These are phyloP conservation scores for Tupaia tana DNA, from an alignment of 2,113 vertebrate species.

Conservation along the genomic window DNA sequence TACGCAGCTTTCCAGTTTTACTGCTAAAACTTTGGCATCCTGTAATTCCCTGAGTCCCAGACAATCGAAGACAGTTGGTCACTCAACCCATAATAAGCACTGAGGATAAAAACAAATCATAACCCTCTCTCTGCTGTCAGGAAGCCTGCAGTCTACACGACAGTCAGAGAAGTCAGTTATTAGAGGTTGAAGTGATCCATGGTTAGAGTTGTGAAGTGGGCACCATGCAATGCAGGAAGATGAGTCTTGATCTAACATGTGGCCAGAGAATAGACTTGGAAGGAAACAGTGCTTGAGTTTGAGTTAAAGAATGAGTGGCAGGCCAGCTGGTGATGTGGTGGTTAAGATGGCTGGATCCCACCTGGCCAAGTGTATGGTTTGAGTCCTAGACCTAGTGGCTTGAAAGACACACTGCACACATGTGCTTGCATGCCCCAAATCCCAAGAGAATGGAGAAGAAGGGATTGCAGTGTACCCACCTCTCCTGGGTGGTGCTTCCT, in stretches of 20 bases:
- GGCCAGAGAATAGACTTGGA: not conserved
- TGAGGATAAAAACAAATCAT: not conserved
- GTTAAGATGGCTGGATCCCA: too few relatives aligned
- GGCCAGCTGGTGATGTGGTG: too few relatives aligned
- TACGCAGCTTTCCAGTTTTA: not conserved
- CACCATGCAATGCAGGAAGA: too few relatives aligned
- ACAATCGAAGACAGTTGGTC: not conserved
- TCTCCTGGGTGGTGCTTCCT: too few relatives aligned
- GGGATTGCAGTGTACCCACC: too few relatives aligned
- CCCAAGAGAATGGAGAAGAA: too few relatives aligned
- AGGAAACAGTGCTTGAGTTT: not conserved
- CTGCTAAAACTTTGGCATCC: not conserved
- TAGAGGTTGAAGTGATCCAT: not conserved
- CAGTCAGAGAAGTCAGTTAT: not conserved
- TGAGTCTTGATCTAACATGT: not conserved
- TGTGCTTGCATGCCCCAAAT: too few relatives aligned
- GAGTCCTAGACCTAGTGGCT: too few relatives aligned
- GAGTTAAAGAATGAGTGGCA: not conserved
- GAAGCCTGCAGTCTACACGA: not conserved
- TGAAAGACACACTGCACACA: too few relatives aligned
- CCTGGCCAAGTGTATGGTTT: too few relatives aligned
- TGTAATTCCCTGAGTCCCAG: not conserved
- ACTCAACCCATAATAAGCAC: not conserved
- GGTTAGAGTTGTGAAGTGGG: not conserved
- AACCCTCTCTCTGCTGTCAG: not conserved